phyloP scores from a whole-genome alignment of 1,140 invertebrate genomes.

The Eufriesea mexicana region DNA sequence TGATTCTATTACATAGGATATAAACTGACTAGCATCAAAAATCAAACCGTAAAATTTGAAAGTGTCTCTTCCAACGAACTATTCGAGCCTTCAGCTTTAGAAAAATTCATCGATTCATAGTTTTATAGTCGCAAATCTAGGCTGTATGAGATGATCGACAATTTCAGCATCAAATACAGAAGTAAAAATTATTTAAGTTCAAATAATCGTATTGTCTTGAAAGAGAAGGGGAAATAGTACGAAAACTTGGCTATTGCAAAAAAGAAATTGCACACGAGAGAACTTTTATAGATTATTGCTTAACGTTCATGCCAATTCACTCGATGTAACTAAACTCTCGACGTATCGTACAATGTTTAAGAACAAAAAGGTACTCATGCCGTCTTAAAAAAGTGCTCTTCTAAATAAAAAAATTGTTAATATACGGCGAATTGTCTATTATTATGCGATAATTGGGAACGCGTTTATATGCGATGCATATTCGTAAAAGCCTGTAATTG shows the following conservation, averaged over 20 bases:
- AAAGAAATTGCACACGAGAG: conserved; percentile 7
- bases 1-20: not conserved
- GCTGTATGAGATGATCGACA: conserved; percentile 16
- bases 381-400: conserved; percentile 80
- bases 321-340: conserved; percentile 6
- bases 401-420: conserved; percentile 62
- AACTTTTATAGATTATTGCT: conserved; percentile 19
- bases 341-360: conserved; percentile 35
- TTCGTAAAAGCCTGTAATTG: conserved; percentile 40
- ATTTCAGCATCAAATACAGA: not conserved
- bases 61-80: conserved; percentile 32
- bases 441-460: conserved; percentile 38
- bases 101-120: conserved; percentile 23
- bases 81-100: conserved; percentile 7
- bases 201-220: not conserved
- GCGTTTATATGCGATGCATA: conserved; percentile 40
- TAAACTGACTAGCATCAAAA: not conserved
- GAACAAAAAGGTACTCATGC: conserved; percentile 66
- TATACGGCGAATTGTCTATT: conserved; percentile 49
- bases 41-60: not conserved
- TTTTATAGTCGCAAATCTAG: conserved; percentile 2
- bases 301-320: conserved; percentile 13
- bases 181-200: not conserved
- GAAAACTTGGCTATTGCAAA: conserved; percentile 4
- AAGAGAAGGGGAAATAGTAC: not conserved